Base-by-base conservation (phyloP, 2,888 invertebrate genomes). In the Allophyes oxyacanthae region DNA sequence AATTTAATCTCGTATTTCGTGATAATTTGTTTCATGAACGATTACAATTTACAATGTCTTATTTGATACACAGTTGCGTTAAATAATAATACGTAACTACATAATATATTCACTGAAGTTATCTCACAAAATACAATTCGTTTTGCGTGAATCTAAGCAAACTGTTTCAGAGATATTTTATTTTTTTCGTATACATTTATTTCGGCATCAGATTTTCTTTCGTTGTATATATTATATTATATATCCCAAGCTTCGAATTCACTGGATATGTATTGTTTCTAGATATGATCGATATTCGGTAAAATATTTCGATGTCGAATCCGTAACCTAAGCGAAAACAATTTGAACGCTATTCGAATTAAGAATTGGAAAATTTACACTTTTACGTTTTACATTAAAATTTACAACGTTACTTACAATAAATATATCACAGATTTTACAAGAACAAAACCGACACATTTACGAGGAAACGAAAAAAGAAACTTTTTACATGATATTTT, bases 361-460 rank as follows among this genome's bases (percentile, higher is more conserved):
- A 69, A 81, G 74, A 81, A 66, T 82, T 63, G 65, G 81, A 77
- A 78, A 79, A 77, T 86, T 81, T 87, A 87, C 84, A 87, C 72
- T 72, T 77, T 70, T 64, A 64, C 33, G 54, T 74, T 78, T 81
- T 84, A 88, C 67, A 84, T 77, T 85, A 83, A 76, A 85, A 89
- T 91, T 84, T 92, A 91, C 90, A 92, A 83, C 63, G 69, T 78
- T 86, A 87, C 92, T 94, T 93, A 93, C 86, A 90, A 91, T 93
- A 94, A 92, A 93, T 94, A 93, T 94, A 94, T 94, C 94, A 94
- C 94, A 94, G 94, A 93, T 91, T 90, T 88, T 92, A 94, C 91
- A 92, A 90, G 88, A 91, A 86, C 77, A 71, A 82, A 88, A 83
- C 64, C 56, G 79, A 86, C 81, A 82, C 77, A 81, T 57, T 69